Percentiles rank a stretch among this genome's conserved stretches.
Conservation (phyloP, 2,888 invertebrate species). For the Rhimphoctona megacephalus region DNA sequence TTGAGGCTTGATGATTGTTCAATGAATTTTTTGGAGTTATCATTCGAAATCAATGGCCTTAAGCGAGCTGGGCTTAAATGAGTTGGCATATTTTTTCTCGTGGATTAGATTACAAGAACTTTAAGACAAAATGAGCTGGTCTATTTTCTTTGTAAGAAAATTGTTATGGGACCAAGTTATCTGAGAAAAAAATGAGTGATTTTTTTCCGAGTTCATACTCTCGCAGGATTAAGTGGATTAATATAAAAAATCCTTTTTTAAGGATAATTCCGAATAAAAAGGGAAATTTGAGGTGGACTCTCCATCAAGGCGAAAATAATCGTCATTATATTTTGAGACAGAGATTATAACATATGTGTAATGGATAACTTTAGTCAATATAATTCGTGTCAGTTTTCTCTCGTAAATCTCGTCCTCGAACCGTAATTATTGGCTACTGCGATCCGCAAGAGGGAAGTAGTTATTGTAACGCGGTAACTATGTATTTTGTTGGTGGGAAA, state of each 20-base stretch:
- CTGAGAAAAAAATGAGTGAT: background rate
- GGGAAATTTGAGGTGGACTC: slow-evolving; percentile 35
- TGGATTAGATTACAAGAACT: background rate
- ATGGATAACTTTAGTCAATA: slow-evolving; percentile 22
- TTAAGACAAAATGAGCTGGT: too few relatives aligned
- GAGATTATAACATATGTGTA: slow-evolving; percentile 41
- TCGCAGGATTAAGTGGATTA: background rate
- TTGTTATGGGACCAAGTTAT: too few relatives aligned
- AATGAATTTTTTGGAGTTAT: background rate
- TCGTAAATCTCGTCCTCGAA: slow-evolving; percentile 52
- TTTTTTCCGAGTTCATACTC: background rate
- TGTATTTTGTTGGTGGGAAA: slow-evolving; percentile 34
- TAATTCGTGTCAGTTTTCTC: slow-evolving; percentile 39
- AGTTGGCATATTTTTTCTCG: background rate
- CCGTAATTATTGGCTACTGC: slow-evolving; percentile 55
- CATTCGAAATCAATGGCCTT: too few relatives aligned
- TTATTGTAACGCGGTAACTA: slow-evolving; percentile 45
- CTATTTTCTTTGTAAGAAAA: background rate
- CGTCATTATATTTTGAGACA: slow-evolving; percentile 34
- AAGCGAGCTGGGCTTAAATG: background rate
- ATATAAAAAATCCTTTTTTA: background rate
- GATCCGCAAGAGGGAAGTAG: slow-evolving; percentile 33
- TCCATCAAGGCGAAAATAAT: slow-evolving; percentile 22
- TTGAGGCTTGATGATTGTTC: too few relatives aligned
- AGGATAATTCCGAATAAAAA: background rate